These are phyloP conservation scores for Polypedilum pembai DNA, from an alignment of 1,140 invertebrate species.

Conservation along the genomic window DNA sequence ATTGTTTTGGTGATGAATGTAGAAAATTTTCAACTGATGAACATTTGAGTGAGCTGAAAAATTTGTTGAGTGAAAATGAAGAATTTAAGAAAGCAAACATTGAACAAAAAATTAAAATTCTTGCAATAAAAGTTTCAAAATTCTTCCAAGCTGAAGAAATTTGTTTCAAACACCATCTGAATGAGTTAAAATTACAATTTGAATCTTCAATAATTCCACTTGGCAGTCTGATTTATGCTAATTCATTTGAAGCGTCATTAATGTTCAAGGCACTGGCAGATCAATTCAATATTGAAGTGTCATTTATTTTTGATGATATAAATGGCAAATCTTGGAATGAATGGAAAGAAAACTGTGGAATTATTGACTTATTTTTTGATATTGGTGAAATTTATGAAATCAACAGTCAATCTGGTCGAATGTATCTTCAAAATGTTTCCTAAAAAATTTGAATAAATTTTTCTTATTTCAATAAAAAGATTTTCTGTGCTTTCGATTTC, in stretches of 20 bases:
- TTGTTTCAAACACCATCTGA: not conserved
- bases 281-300: slow-evolving; percentile 1
- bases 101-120: not conserved
- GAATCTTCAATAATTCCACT: not conserved
- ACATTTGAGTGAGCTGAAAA: not conserved
- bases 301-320: not conserved
- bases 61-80: not conserved
- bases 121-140: not conserved
- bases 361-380: slow-evolving; percentile 21
- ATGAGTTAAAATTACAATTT: not conserved
- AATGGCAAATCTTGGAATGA: slow-evolving; percentile 11
- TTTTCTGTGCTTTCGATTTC: slow-evolving; percentile 20
- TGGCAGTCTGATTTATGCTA: not conserved
- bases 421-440: not conserved
- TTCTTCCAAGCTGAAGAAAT: not conserved
- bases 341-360: not conserved
- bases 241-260: not conserved
- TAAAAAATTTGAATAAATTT: not conserved
- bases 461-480: slow-evolving; percentile 17
- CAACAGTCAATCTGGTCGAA: not conserved
- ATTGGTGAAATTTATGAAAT: not conserved
- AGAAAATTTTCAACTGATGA: not conserved
- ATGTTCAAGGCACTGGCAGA: not conserved
- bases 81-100: not conserved
- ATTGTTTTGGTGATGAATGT: not conserved